phyloP scores from a whole-genome alignment of 1,140 invertebrate species.

The Papilio dardanus region DNA sequence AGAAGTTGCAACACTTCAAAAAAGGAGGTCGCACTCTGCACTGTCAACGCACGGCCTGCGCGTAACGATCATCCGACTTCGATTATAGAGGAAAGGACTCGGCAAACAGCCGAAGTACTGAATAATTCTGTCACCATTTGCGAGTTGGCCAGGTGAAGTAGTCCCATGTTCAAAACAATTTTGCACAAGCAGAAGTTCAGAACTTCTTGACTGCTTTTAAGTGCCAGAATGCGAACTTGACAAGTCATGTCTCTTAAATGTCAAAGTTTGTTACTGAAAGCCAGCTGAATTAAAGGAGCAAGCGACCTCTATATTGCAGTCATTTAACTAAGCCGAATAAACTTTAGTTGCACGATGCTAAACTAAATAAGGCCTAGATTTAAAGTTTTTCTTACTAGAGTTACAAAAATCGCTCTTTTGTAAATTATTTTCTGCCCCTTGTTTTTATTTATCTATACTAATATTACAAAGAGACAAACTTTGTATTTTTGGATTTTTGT shows the following conservation, averaged over 20 bases:
- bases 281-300: background rate
- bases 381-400: background rate
- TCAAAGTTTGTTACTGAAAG: background rate
- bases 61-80: background rate
- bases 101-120: too few relatives aligned
- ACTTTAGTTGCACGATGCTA: background rate
- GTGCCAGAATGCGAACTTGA: too few relatives aligned
- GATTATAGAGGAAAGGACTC: too few relatives aligned
- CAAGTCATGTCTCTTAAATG: too few relatives aligned
- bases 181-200: too few relatives aligned
- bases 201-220: too few relatives aligned
- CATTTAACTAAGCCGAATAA: slow-evolving; percentile 16
- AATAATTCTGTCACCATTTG: too few relatives aligned
- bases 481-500: too few relatives aligned
- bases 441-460: too few relatives aligned
- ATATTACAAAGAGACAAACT: too few relatives aligned
- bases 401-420: background rate
- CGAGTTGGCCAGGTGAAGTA: too few relatives aligned
- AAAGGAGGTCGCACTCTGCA: background rate
- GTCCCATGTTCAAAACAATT: too few relatives aligned
- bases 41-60: background rate
- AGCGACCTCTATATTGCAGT: slow-evolving; percentile 6
- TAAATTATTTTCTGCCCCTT: background rate
- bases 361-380: background rate
- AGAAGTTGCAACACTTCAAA: background rate